Conservation (phyloP, 2,797 vertebrate genomes). For the Eulemur albifrons region DNA sequence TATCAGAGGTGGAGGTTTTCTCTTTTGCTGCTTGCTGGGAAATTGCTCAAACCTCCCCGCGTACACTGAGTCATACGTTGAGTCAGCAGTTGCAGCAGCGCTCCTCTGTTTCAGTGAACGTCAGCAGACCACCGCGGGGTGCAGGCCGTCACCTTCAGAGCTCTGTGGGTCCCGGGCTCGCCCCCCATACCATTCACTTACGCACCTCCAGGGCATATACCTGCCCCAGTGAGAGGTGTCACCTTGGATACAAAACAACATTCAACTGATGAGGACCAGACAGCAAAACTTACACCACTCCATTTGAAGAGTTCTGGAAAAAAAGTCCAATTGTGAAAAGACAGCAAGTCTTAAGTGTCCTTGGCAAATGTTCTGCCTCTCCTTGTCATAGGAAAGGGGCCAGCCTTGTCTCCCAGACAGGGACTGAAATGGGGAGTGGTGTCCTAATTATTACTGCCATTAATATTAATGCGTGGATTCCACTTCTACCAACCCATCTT, state of each 20-base stretch:
- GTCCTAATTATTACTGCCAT: not conserved
- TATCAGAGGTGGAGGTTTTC: not conserved
- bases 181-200: not conserved
- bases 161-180: not conserved
- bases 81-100: not conserved
- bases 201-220: not conserved
- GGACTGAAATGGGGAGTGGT: not conserved
- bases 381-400: not conserved
- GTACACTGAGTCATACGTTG: fast-evolving
- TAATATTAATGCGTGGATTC: constrained; percentile 19
- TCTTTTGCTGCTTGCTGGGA: not conserved
- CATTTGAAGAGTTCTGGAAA: not conserved
- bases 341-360: not conserved
- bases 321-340: not conserved
- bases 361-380: not conserved
- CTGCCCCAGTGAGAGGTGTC: not conserved
- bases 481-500: not conserved
- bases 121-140: not conserved
- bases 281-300: not conserved
- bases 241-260: not conserved
- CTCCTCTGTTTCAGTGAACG: not conserved
- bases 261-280: not conserved
- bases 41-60: not conserved
- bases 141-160: not conserved
- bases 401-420: not conserved